phyloP scores from a whole-genome alignment of 2,113 vertebrate genomes.

The Corvus moneduloides region DNA sequence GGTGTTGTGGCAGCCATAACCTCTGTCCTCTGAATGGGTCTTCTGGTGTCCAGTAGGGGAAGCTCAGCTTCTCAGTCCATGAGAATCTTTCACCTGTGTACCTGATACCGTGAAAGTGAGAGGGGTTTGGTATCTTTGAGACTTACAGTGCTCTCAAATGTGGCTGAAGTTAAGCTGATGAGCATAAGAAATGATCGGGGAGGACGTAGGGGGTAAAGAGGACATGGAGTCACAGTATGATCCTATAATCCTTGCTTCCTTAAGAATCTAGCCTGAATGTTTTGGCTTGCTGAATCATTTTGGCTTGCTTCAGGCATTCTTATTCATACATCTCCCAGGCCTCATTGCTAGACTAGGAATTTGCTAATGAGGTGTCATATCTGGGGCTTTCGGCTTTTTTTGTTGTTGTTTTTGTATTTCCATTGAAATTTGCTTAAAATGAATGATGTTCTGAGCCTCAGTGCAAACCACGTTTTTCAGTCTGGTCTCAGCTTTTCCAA shows the following conservation, averaged over 20 bases:
- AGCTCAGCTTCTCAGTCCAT: neutral
- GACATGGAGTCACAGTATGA: neutral
- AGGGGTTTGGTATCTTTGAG: neutral
- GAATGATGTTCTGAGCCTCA: neutral
- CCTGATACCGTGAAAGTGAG: neutral
- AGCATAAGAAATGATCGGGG: neutral
- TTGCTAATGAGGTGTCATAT: neutral
- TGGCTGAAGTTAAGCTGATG: neutral
- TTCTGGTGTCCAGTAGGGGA: neutral
- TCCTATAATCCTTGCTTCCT: neutral
- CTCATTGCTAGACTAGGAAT: neutral
- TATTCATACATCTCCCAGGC: neutral
- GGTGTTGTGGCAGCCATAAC: neutral
- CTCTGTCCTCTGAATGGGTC: neutral
- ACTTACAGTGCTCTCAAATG: neutral
- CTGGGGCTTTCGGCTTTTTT: neutral
- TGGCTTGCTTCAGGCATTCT: neutral
- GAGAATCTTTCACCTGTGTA: neutral
- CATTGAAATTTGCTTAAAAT: neutral
- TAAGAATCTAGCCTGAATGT: neutral
- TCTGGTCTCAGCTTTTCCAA: neutral
- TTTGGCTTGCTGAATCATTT: neutral
- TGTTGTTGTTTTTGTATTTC: neutral
- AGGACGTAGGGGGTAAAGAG: neutral
- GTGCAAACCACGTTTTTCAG: neutral